Percentiles rank a stretch among this genome's conserved stretches.
phyloP scores from a whole-genome alignment of 2,113 vertebrate species.

The Plectropomus leopardus region DNA sequence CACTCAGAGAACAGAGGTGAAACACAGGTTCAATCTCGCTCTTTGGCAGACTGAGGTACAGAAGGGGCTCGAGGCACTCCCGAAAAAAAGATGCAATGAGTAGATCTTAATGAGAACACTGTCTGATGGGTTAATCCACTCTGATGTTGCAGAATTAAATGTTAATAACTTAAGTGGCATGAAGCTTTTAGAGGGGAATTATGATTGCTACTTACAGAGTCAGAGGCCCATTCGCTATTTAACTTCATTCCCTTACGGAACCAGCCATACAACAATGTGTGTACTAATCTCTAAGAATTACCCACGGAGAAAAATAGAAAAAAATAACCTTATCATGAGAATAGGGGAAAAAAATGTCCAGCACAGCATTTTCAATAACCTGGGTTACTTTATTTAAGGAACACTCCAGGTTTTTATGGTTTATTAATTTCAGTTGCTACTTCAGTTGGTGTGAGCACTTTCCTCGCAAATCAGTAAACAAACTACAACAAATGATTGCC shows the following conservation, averaged over 20 bases:
- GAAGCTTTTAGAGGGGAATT: conserved; percentile 74
- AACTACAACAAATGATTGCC: conserved; percentile 12
- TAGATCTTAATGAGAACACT: conserved; percentile 61
- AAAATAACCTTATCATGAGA: neutral
- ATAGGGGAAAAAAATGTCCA: neutral
- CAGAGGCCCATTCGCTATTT: conserved; percentile 49
- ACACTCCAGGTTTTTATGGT: neutral
- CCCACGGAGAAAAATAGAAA: neutral
- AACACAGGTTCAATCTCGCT: conserved; percentile 16
- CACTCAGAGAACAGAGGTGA: conserved; percentile 18
- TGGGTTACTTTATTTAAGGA: conserved; percentile 30
- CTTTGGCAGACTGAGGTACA: conserved; percentile 34
- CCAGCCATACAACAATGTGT: conserved; percentile 33
- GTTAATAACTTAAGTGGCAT: conserved; percentile 80
- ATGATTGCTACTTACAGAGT: conserved; percentile 55
- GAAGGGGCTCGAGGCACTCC: neutral
- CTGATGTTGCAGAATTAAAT: conserved; percentile 74
- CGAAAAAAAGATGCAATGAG: conserved; percentile 44
- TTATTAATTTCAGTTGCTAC: neutral
- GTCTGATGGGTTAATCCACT: conserved; percentile 72
- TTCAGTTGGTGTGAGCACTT: neutral
- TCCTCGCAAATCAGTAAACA: conserved; percentile 23
- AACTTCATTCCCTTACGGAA: conserved; percentile 52
- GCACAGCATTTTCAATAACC: conserved; percentile 29
- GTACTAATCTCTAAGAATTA: conserved; percentile 30